A percentile compares a stretch with the other conserved stretches of the same genome.
phyloP scores from a whole-genome alignment of 2,888 invertebrate species.

The Dioctria linearis region DNA sequence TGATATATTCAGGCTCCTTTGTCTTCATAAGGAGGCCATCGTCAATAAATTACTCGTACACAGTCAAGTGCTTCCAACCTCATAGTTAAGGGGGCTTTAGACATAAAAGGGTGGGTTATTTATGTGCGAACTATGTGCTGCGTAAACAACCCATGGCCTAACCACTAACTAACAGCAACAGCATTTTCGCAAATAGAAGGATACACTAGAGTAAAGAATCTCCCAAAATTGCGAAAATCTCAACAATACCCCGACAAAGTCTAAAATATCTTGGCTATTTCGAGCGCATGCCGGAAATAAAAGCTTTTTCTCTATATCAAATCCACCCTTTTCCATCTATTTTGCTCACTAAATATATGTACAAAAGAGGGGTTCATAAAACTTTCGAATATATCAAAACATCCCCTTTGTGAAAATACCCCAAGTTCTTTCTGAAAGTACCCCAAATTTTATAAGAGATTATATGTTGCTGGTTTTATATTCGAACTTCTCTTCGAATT shows the following conservation, averaged over 20 bases:
- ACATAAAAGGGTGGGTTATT: slow-evolving; percentile 25
- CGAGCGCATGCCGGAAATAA: slow-evolving; percentile 24
- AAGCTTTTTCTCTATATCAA: neutral
- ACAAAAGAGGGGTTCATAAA: too few relatives aligned
- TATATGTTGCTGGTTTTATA: too few relatives aligned
- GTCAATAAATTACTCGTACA: slow-evolving; percentile 50
- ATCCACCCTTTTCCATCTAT: too few relatives aligned
- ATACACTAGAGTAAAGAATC: slow-evolving; percentile 15
- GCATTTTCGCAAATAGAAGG: slow-evolving; percentile 33
- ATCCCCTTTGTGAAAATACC: too few relatives aligned
- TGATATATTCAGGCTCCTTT: slow-evolving; percentile 48
- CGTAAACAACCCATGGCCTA: slow-evolving; percentile 42
- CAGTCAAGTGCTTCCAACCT: slow-evolving; percentile 42
- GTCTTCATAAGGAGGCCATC: slow-evolving; percentile 52
- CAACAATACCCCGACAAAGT: slow-evolving; percentile 5
- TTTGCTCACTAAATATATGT: too few relatives aligned
- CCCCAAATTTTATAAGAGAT: too few relatives aligned
- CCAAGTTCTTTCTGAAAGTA: too few relatives aligned
- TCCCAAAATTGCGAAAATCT: slow-evolving; percentile 39
- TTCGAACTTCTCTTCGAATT: too few relatives aligned
- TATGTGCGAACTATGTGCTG: slow-evolving; percentile 48
- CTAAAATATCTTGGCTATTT: slow-evolving; percentile 14
- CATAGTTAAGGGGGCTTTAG: slow-evolving; percentile 11
- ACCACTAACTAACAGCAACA: slow-evolving; percentile 49
- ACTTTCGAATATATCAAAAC: too few relatives aligned